phyloP scores from a whole-genome alignment of 2,888 invertebrate species.

The Diplazon laetatorius region DNA sequence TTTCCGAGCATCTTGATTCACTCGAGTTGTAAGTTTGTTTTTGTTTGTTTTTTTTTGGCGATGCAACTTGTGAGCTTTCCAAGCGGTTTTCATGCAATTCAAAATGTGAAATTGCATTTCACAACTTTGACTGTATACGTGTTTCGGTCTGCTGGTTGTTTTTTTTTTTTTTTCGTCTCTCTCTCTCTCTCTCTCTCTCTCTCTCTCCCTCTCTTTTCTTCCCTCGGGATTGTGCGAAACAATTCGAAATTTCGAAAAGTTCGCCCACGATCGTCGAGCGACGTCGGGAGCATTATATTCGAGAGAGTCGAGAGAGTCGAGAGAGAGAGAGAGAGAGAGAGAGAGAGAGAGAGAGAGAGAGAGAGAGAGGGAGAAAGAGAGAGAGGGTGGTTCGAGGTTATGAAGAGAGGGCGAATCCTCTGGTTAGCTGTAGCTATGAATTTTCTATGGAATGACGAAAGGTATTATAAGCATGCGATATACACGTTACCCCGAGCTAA shows the following conservation, averaged over 20 bases:
- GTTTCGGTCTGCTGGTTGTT: conserved; percentile 17
- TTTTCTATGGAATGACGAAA: conserved; percentile 54
- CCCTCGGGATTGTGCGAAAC: conserved; percentile 35
- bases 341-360: not conserved
- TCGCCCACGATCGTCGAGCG: not conserved
- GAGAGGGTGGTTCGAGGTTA: conserved; percentile 11
- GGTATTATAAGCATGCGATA: conserved; percentile 45
- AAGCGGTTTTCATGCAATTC: not conserved
- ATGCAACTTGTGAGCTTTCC: not conserved
- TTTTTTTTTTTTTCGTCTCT: not conserved
- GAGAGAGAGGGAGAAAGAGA: conserved; percentile 2
- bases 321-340: not conserved
- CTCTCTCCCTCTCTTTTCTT: conserved; percentile 14
- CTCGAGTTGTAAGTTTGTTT: not conserved
- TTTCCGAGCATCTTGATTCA: not conserved
- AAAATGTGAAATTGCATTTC: not conserved
- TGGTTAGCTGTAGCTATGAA: conserved; percentile 50
- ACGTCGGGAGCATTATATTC: conserved; percentile 44
- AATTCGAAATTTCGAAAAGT: conserved; percentile 58
- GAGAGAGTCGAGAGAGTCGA: conserved; percentile 1
- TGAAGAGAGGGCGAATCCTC: conserved; percentile 26
- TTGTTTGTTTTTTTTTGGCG: not conserved
- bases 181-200: not conserved
- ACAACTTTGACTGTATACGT: conserved; percentile 13
- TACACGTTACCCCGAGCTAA: conserved; percentile 1